phyloP scores from a whole-genome alignment of 2,888 invertebrate species.

The Phrixothrix hirtus region DNA sequence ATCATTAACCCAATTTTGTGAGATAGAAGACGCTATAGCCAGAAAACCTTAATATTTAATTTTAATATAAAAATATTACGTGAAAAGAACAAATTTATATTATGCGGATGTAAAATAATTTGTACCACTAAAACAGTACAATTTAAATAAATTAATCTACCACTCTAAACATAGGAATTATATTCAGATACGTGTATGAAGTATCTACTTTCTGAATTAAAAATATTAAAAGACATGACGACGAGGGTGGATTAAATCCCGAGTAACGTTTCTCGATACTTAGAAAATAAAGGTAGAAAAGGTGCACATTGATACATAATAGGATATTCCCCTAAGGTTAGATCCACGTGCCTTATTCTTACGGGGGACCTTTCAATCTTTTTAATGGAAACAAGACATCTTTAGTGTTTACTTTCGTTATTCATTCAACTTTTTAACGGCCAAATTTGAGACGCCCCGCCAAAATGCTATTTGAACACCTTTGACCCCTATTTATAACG shows the following conservation, averaged over 20 bases:
- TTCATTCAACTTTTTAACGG: constrained; percentile 35
- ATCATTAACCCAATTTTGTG: too few relatives aligned
- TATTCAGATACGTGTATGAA: too few relatives aligned
- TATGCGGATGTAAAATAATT: too few relatives aligned
- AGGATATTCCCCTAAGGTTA: constrained; percentile 48
- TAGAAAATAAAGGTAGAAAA: constrained; percentile 41
- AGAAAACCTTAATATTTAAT: too few relatives aligned
- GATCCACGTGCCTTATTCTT: constrained; percentile 54
- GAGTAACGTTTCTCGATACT: constrained; percentile 46
- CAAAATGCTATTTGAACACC: constrained; percentile 3
- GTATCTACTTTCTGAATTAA: too few relatives aligned
- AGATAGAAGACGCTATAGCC: too few relatives aligned
- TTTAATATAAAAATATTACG: too few relatives aligned
- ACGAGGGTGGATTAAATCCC: constrained; percentile 33
- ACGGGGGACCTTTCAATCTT: constrained; percentile 47
- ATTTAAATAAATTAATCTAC: too few relatives aligned
- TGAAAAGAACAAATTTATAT: too few relatives aligned
- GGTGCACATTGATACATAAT: constrained; percentile 51
- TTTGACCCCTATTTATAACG: background rate
- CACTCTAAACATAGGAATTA: too few relatives aligned
- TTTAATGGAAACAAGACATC: constrained; percentile 23
- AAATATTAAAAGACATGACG: background rate
- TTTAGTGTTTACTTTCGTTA: constrained; percentile 29
- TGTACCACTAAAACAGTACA: too few relatives aligned
- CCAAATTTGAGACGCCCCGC: constrained; percentile 25